Base-by-base conservation (phyloP, 1,140 invertebrate genomes). In the Drepana arcuata region DNA sequence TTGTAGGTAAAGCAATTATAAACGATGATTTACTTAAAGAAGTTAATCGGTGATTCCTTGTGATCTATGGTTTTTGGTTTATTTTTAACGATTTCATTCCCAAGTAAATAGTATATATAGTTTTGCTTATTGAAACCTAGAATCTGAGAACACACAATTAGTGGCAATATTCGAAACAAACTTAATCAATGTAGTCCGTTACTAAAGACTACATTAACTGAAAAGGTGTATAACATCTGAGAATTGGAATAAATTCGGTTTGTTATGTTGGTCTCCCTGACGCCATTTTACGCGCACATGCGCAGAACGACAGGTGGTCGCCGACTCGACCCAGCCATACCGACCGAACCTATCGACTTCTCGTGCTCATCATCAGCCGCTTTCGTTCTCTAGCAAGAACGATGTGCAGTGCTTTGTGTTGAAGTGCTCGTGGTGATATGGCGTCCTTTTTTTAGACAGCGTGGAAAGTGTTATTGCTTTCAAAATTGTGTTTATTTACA, bases 231-330 rank as follows among this genome's bases (percentile, higher is more conserved):
- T 31, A 9, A 55, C 1, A 12, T 11, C 62, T 77, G 72, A 25
- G n/a, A n/a, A n/a, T n/a, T n/a, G n/a, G n/a, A n/a, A n/a, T n/a
- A n/a, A n/a, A n/a, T 69, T 58, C 27, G 18, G 41, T 35, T 52
- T 32, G 30, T 56, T 34, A 71, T 55, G 74, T 77, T 81, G 77
- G 66, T 46, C 32, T 48, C 44, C 37, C 55, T 71, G 77, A 56
- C 44, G 59, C 52, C 61, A 68, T 63, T 67, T 67, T 71, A 81
- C 70, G 65, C 78, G 78, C 74, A 79, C 78, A 82, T 82, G 78
- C 78, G 74, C 78, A 82, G 69, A 78, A 79, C 73, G 78, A 79
- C 78, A 82, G 77, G 74, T 82, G 77, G 74, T 82, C 77, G 77
- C 55, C 68, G 70, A 70, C 56, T 77, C 74, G 74, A 73, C 53